These are phyloP conservation scores for Noctua fimbriata DNA, from an alignment of 2,888 invertebrate species.

Conservation along the genomic window DNA sequence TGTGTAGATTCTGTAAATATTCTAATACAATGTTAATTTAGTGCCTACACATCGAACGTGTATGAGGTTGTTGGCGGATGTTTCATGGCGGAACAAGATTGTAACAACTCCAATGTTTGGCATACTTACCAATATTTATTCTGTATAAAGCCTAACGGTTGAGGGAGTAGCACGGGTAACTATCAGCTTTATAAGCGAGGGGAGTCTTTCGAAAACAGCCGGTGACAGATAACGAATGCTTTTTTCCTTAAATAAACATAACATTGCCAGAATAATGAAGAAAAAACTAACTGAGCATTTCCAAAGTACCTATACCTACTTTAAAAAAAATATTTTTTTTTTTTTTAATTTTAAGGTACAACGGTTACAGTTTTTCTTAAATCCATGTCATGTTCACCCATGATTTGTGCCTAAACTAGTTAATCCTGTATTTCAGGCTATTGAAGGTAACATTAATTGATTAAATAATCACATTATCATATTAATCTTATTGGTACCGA, in stretches of 20 bases:
- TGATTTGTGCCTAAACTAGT: no score
- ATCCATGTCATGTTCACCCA: no score
- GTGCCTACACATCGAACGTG: neutral
- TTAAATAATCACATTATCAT: no score
- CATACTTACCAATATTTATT: neutral
- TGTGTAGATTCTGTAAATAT: constrained; percentile 7
- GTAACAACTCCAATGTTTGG: neutral
- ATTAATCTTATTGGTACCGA: no score
- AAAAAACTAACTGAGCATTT: neutral
- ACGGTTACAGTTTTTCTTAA: no score
- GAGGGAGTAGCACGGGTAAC: constrained; percentile 2
- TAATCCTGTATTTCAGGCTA: no score
- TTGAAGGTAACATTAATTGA: no score
- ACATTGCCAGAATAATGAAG: neutral
- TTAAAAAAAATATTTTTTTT: no score
- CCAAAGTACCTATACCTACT: no score
- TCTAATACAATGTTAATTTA: neutral
- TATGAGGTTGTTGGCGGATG: neutral
- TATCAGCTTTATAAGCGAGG: neutral
- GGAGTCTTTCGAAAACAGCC: constrained; percentile 7
- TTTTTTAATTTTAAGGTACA: no score
- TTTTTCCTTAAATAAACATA: constrained; percentile 4
- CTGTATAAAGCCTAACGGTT: constrained; percentile 13
- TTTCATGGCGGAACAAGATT: neutral
- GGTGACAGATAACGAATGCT: constrained; percentile 21